Conservation (phyloP, 2,797 vertebrate genomes). For the Catharus ustulatus region DNA sequence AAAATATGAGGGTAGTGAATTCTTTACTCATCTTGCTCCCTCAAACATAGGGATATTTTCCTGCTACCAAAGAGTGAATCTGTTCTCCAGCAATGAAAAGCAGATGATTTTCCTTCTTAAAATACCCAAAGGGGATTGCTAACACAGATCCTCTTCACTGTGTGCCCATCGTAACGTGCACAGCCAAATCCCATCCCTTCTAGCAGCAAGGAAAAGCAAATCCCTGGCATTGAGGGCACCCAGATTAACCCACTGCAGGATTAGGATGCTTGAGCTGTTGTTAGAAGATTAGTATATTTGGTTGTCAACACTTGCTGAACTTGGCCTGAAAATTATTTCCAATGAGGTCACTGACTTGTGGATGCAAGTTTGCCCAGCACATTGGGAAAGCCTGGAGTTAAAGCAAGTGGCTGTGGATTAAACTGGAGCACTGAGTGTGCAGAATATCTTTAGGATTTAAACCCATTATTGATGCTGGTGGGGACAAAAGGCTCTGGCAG, state of each 20-base stretch:
- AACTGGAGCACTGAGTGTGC: background rate
- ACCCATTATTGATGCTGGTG: accelerated
- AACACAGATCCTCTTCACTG: background rate
- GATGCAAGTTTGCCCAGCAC: background rate
- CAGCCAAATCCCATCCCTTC: background rate
- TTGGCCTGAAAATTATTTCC: slow-evolving; percentile 8
- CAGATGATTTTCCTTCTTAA: slow-evolving; percentile 32
- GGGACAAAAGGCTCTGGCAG: background rate
- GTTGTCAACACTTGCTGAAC: background rate
- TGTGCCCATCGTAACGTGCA: background rate
- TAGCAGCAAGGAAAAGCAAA: slow-evolving; percentile 23
- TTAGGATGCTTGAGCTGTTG: slow-evolving; percentile 36
- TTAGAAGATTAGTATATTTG: slow-evolving; percentile 6
- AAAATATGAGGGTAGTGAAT: background rate
- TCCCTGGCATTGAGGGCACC: slow-evolving; percentile 7
- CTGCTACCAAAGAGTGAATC: background rate
- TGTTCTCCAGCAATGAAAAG: background rate
- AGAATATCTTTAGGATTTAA: background rate
- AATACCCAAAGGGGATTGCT: slow-evolving; percentile 14
- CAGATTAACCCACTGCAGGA: slow-evolving; percentile 31
- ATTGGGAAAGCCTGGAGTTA: background rate
- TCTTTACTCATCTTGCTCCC: background rate
- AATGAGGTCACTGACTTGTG: background rate
- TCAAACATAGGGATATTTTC: background rate
- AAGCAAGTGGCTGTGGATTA: background rate